phyloP scores from a whole-genome alignment of 1,140 invertebrate genomes.

The Oreohelix idahoensis region DNA sequence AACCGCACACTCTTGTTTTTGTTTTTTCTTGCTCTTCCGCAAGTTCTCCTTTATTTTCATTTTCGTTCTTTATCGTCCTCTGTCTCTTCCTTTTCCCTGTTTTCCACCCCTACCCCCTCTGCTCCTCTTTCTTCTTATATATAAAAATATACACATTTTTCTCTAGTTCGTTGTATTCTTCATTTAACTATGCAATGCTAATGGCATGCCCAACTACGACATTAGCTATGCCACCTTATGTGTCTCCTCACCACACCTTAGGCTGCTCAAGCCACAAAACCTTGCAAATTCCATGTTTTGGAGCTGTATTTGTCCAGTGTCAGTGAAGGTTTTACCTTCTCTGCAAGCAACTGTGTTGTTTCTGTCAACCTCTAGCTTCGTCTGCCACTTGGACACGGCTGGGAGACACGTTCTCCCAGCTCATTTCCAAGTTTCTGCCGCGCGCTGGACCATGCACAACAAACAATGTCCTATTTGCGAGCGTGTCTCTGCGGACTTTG shows the following conservation, averaged over 20 bases:
- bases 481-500: constrained; percentile 10
- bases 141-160: no score
- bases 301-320: constrained; percentile 14
- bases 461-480: constrained; percentile 25
- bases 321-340: constrained; percentile 13
- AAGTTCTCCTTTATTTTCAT: no score
- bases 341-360: constrained; percentile 3
- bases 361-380: background rate
- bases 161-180: no score
- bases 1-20: no score
- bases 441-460: constrained; percentile 5
- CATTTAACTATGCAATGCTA: no score
- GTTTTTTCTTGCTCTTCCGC: no score
- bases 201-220: no score
- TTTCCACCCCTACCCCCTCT: no score
- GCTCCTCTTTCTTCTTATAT: no score
- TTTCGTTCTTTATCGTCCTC: no score
- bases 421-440: background rate
- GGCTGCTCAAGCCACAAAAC: background rate
- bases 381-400: background rate
- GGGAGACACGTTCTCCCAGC: background rate
- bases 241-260: background rate
- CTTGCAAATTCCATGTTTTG: constrained; percentile 7
- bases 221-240: no score
- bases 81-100: no score